These are phyloP conservation scores for Geophilus truncorum DNA, from an alignment of 2,888 invertebrate species.

Conservation along the genomic window DNA sequence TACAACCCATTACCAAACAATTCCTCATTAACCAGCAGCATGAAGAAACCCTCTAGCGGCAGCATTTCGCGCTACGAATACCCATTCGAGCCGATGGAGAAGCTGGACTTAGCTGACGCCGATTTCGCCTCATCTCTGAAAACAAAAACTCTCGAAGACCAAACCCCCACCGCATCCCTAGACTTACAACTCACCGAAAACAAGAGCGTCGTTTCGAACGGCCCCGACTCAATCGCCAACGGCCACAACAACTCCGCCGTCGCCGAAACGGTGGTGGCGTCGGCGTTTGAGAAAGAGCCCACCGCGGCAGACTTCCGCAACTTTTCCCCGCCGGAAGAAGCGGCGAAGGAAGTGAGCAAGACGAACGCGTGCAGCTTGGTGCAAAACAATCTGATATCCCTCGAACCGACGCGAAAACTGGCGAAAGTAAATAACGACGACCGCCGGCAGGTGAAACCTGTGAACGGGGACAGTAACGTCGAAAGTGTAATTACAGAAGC, in stretches of 20 bases:
- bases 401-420: background rate
- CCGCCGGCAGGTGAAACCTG: background rate
- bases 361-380: background rate
- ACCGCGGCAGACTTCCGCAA: background rate
- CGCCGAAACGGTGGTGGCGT: background rate
- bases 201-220: background rate
- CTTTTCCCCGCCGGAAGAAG: background rate
- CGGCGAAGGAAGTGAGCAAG: background rate
- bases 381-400: background rate
- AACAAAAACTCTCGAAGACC: too few species aligned
- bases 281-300: background rate
- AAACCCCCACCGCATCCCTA: background rate
- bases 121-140: conserved; percentile 31
- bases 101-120: conserved; percentile 33
- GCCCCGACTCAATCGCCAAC: background rate
- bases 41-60: too few species aligned
- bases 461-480: too few species aligned
- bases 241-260: background rate
- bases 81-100: conserved; percentile 31
- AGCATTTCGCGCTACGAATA: background rate
- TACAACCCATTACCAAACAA: background rate
- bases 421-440: background rate
- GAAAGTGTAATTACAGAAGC: too few species aligned
- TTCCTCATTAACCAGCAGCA: background rate
- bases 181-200: background rate